A percentile compares a stretch with the other conserved stretches of the same genome.
Conservation (phyloP, 2,113 vertebrate species). For the Willisornis vidua region DNA sequence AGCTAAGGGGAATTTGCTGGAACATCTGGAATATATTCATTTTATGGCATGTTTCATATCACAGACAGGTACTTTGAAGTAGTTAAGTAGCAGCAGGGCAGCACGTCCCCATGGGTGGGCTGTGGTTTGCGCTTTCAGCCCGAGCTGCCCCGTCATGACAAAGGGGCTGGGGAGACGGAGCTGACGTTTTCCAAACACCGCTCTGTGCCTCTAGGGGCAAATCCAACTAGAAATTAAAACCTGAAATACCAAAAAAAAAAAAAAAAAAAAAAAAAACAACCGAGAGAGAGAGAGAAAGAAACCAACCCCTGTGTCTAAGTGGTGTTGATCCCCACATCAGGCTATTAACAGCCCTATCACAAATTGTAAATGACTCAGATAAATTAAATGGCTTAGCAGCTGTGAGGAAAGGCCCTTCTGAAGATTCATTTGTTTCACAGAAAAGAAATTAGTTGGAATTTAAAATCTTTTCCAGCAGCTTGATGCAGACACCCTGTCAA, state of each 20-base stretch:
- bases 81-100: constrained; percentile 61
- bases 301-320: background rate
- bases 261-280: background rate
- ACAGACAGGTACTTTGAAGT: constrained; percentile 76
- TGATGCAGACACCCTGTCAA: constrained; percentile 13
- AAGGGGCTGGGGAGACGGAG: constrained; percentile 52
- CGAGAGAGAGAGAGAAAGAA: background rate
- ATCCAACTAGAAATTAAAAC: constrained; percentile 58
- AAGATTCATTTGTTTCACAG: constrained; percentile 58
- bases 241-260: background rate
- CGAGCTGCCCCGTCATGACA: constrained; percentile 64
- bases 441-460: constrained; percentile 64
- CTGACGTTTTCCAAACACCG: constrained; percentile 71
- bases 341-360: constrained; percentile 72
- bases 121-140: constrained; percentile 71
- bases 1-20: background rate
- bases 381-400: constrained; percentile 73
- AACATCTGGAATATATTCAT: constrained; percentile 79
- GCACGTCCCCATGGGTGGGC: constrained; percentile 79
- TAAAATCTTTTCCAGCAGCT: constrained; percentile 39
- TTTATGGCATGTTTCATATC: constrained; percentile 74
- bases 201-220: constrained; percentile 57
- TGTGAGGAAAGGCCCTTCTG: constrained; percentile 47
- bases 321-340: constrained; percentile 41
- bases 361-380: constrained; percentile 68